phyloP scores from a whole-genome alignment of 2,888 invertebrate species.

The Polia nebulosa region DNA sequence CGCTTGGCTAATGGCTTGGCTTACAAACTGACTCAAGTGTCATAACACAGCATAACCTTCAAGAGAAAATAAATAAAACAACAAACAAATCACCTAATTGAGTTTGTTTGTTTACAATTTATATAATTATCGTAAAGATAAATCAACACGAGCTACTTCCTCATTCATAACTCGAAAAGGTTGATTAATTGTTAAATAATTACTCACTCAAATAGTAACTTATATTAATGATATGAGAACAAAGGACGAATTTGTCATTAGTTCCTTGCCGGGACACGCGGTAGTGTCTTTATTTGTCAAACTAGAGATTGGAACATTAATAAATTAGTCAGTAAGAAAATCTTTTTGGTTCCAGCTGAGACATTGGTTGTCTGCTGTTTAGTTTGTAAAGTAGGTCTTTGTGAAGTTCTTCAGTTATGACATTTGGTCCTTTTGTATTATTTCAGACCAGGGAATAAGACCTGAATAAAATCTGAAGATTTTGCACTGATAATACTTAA shows the following conservation, averaged over 20 bases:
- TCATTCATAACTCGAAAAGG: not conserved
- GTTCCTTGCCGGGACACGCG: conserved; percentile 11
- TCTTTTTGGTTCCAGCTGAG: not conserved
- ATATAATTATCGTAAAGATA: not conserved
- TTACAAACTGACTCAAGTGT: no score
- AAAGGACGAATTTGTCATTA: conserved; percentile 13
- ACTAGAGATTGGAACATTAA: conserved; percentile 12
- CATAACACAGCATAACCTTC: no score
- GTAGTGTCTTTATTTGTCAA: conserved; percentile 1
- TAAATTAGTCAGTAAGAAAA: conserved; percentile 15
- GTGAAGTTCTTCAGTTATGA: not conserved
- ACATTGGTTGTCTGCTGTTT: not conserved
- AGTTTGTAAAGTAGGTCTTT: conserved; percentile 14
- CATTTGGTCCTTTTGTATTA: not conserved
- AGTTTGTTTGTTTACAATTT: no score
- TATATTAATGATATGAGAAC: not conserved
- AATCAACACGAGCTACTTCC: not conserved
- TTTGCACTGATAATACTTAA: not conserved
- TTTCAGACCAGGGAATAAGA: not conserved
- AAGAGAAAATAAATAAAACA: no score
- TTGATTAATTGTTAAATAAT: conserved; percentile 11
- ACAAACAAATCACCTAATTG: no score
- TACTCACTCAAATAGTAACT: not conserved
- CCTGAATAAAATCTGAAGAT: not conserved
- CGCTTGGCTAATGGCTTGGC: no score